Base-by-base conservation (phyloP, 2,113 vertebrate species). In the Heptranchias perlo region DNA sequence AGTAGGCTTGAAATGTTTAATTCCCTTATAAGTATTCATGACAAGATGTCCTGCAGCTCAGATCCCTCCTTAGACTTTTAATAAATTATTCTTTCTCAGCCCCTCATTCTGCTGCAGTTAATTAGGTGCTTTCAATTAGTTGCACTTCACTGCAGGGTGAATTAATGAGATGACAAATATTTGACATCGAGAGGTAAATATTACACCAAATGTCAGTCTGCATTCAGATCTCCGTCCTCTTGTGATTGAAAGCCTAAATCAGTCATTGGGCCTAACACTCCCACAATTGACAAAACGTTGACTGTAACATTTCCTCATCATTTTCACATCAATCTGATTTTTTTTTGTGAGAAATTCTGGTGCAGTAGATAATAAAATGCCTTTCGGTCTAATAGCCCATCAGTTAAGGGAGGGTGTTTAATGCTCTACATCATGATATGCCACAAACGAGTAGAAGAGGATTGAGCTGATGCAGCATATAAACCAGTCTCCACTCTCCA, bases 131-230 rank as follows among this genome's bases (percentile, higher is more conserved):
- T 95, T 95, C 64, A 95, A 73, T 95, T 95, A 95, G 44, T 95
- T 95, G 94, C 18, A 49, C 64, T 49, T 73, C 44, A 35, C 94
- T 35, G 65, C 94, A 95, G 65, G 65, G 13, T 14, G 44, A 21
- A 95, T 95, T 69, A 95, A 95, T 95, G 25, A 16, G 64, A 35
- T 69, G 94, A 73, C 94, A 95, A 47, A 47, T 73, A 47, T 95
- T 69, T 95, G 94, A 95, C 94, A 95, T 35, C 35, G 94, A 69
- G 47, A 73, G 65, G 94, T 95, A 95, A 95, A 95, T 69, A 95
- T 95, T 69, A 95, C 65, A 95, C 94, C 47, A 52, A 47, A 35
- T 52, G 65, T 69, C 64, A 95, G 44, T 18, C 28, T 73, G 64
- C 23, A 73, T 95, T 69, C 39, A 52, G 44, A 52, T 62, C 89